Evolutionary conservation across 2,113 vertebrate genomes (phyloP), one percentile per base, ranked within the genome.

Genomic region (Morone saxatilis): DNA sequence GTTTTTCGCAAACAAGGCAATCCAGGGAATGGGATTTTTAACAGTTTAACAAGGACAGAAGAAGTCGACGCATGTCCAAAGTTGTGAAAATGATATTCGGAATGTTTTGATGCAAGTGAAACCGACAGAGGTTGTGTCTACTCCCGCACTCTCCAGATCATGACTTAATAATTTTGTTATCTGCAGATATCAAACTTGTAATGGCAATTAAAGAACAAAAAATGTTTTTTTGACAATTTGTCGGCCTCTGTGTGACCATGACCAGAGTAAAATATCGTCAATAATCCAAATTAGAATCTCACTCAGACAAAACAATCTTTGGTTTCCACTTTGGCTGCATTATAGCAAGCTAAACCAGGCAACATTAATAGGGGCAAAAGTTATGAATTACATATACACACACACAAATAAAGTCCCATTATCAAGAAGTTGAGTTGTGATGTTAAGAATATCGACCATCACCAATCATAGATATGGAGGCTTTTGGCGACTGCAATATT

Each of bases 21-120:
- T 70, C 57, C 68, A 69, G 47, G 31, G 78, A 85, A 90, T 81
- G 16, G 51, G 53, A 76, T 80, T 80, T 31, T 75, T 76, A 80
- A 76, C 59, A 71, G n/a, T 81, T 88, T 78, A 85, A 89, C 74
- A 79, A 76, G 71, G 70, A 63, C 38, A 67, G 43, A 25, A 47
- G 60, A 63, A 84, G 76, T 79, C 51, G 12, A 47, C 17, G 0
- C 77, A 82, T 75, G 77, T 65, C 38, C 43, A 22, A 9, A 75
- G 41, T 25, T 67, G 38, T 50, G 31, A n/a, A 50, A 86, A 67
- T 84, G 41, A 47, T 38, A 8, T 0, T 50, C 13, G 40, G 71
- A 73, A 31, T 62, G 60, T 71, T 25, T 54, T 48, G 4, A 22
- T 48, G 38, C 43, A 71, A 59, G 43, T 57, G 48, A 48, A 79